These are phyloP conservation scores for Leptatherina wallacei DNA, from an alignment of 2,797 vertebrate species.

Conservation along the genomic window DNA sequence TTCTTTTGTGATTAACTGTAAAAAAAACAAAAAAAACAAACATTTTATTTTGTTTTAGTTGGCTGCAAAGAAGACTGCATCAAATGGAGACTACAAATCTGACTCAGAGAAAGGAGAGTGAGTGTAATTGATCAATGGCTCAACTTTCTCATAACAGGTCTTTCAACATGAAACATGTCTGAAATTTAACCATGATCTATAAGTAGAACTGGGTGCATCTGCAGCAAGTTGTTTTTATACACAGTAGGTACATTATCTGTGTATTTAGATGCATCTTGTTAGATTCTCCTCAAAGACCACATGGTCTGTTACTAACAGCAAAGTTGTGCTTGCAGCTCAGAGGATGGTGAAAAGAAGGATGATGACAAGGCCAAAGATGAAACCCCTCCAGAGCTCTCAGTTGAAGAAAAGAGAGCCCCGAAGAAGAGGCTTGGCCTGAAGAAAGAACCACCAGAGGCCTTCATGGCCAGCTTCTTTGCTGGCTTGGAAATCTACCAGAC, in stretches of 20 bases:
- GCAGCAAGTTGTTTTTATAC: not conserved
- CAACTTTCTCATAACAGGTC: not conserved
- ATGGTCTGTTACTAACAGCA: conserved; percentile 11
- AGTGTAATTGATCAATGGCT: conserved; percentile 71
- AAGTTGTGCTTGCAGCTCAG: conserved; percentile 80
- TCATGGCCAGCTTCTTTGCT: conserved; percentile 95
- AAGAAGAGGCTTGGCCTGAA: conserved; percentile 88
- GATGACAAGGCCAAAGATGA: conserved; percentile 87
- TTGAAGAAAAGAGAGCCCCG: conserved; percentile 81
- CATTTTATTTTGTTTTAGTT: conserved; percentile 69
- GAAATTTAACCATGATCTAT: not conserved
- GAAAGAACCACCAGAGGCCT: conserved; percentile 89
- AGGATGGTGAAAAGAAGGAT: conserved; percentile 95
- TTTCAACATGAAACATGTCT: not conserved
- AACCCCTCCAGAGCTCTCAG: conserved; percentile 70
- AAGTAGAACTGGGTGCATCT: not conserved
- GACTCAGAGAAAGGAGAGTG: conserved; percentile 97
- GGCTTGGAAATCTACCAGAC: conserved; percentile 96
- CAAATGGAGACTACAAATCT: conserved; percentile 85
- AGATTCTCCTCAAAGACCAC: not conserved
- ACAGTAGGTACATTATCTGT: not conserved
- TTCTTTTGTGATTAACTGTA: not conserved
- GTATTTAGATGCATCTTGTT: not conserved
- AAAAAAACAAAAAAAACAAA: not conserved
- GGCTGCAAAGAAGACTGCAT: conserved; percentile 86